Conservation (phyloP, 2,113 vertebrate genomes). For the Marcusenius ussheri region DNA sequence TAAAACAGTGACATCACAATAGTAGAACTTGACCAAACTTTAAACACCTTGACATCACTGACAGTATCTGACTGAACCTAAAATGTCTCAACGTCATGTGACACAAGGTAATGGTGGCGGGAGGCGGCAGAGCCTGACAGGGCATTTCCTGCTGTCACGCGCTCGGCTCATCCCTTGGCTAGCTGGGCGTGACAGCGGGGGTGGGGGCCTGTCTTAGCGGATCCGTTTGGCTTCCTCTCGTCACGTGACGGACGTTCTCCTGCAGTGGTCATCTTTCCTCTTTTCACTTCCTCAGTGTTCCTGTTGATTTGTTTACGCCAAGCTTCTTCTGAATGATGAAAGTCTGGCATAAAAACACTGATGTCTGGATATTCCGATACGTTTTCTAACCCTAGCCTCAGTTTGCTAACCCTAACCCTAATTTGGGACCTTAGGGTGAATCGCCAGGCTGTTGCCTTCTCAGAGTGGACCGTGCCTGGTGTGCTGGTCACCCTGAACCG, state of each 20-base stretch:
- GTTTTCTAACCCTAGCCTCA: too few relatives aligned
- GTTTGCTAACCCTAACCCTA: too few relatives aligned
- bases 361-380: too few relatives aligned
- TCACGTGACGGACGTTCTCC: background rate
- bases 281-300: background rate
- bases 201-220: background rate
- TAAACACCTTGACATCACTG: background rate
- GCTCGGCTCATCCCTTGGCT: background rate
- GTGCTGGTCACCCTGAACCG: background rate
- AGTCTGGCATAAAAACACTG: too few relatives aligned
- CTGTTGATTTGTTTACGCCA: background rate
- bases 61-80: background rate
- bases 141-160: background rate
- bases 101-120: background rate
- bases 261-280: background rate
- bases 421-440: too few relatives aligned
- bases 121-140: background rate
- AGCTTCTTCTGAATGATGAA: background rate
- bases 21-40: background rate
- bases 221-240: background rate
- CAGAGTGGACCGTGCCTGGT: background rate
- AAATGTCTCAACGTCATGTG: background rate
- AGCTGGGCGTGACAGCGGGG: too few relatives aligned
- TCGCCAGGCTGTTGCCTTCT: too few relatives aligned
- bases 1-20: background rate